Evolutionary conservation across 2,888 invertebrate species (phyloP), one percentile per base, ranked within the genome.

Genomic region (Polyommatus iphigenia): DNA sequence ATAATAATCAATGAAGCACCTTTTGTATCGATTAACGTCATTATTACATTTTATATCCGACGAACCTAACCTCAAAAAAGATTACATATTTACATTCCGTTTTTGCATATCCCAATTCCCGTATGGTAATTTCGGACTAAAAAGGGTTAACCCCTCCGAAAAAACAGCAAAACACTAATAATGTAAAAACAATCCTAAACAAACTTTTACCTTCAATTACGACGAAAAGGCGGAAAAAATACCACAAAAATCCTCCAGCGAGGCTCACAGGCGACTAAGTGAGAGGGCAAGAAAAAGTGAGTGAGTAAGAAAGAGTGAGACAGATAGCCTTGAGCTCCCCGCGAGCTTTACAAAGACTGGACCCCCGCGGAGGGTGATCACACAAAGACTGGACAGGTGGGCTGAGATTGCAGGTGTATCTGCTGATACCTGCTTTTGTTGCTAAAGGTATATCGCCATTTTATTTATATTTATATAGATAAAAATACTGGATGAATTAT

Each of bases 221-320:
- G 62, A 4, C 77, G 36, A 72, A 77, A 79, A 80, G 78, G 73
- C 79, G 79, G 76, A 57, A 78, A 76, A 79, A 76, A 77, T 36
- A 78, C 71, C 80, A 84, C 86, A 85, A 85, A 85, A 83, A 86
- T 83, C n/a, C 76, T 78, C 88, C 88, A 89, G 88, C 89, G 86
- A 82, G 85, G 87, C 86, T 86, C 88, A 90, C 91, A 91, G 90
- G 89, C 90, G 91, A 90, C 87, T 89, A 88, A 87, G 86, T 81
- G 54, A 54, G 54, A 54, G 13, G 15, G 18, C 54, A 54, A 54
- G 54, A 54, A 50, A 50, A 3, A 87, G 86, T 81, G 54, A 54
- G 18, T 18, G 4, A 54, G 54, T 5, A 54, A 54, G 54, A 54
- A 54, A 54, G 54, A 54, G 5, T 15, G 54, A 54, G 18, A 50